Base-by-base conservation (phyloP, 2,888 invertebrate genomes). In the Anaspis maculata region DNA sequence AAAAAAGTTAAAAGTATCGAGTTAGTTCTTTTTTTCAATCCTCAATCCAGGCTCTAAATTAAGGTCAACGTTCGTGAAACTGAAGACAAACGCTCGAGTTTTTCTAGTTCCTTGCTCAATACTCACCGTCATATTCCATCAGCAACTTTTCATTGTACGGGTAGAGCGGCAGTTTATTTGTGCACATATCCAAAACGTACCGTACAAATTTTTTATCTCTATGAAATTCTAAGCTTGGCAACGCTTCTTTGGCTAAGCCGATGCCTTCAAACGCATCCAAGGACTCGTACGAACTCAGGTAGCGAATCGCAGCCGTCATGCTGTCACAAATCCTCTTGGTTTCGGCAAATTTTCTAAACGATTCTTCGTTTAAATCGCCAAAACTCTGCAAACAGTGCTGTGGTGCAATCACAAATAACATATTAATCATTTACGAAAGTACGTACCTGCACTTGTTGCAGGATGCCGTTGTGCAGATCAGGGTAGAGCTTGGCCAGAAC, bases 191-290 rank as follows among this genome's bases (percentile, higher is more conserved):
- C 10, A 64, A 39, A 28, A 58, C 54, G 5, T 39, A 41, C 30
- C 62, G 66, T 23, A 81, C 59, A 48, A 73, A 69, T 15, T 52
- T 56, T 24, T 73, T 66, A 57, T 71, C 73, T 56, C 71, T 68
- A 52, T 79, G 77, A 46, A 77, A 71, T 37, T 76, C 71, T 19
- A 81, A 56, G 38, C 73, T 69, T 1, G 72, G 64, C 25, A 78
- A 59, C 0, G 76, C 70, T 15, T 69, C 66, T 43, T 72, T 69
- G 13, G 77, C 71, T 22, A 66, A 59, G 25, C 45, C 56, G 2
- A 77, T 57, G 15, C 69, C 63, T 48, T 59, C 60, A 32, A 40
- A 40, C n/a, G 52, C 47, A 9, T 51, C 44, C n/a, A 55, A 35
- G 13, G 52, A 45, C 27, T 54, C 49, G 25, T 57, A 46, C 34